phyloP scores from a whole-genome alignment of 2,888 invertebrate species.

The Anodontia alba region DNA sequence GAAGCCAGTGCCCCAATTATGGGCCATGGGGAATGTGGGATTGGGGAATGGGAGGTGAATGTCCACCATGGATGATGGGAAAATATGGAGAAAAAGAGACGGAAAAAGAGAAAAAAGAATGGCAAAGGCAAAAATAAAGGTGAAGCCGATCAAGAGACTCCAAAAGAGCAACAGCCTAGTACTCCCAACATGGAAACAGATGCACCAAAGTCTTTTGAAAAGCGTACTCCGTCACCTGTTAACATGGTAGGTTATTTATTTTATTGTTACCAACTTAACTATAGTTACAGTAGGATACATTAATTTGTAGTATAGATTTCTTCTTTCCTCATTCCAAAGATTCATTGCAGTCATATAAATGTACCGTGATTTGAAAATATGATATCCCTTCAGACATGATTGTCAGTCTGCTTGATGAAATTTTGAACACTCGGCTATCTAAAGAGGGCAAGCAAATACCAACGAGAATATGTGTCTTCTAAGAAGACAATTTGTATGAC shows the following conservation, averaged over 20 bases:
- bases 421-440: too few species aligned
- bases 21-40: constrained; percentile 53
- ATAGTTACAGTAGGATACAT: too few species aligned
- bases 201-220: background rate
- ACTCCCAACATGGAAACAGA: constrained; percentile 16
- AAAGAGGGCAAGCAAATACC: too few species aligned
- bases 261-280: too few species aligned
- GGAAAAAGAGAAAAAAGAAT: background rate
- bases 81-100: constrained; percentile 11
- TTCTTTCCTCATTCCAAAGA: too few species aligned
- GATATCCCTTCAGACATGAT: too few species aligned
- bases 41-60: constrained; percentile 11
- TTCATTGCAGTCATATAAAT: too few species aligned
- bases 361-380: too few species aligned
- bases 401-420: too few species aligned
- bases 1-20: constrained; percentile 24
- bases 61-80: background rate
- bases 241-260: background rate
- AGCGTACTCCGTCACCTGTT: constrained; percentile 9
- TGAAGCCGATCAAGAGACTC: background rate
- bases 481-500: too few species aligned
- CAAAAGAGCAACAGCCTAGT: background rate
- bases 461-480: too few species aligned
- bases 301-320: too few species aligned
- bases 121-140: background rate